Conservation (phyloP, 2,888 invertebrate species). For the Xylota sylvarum region DNA sequence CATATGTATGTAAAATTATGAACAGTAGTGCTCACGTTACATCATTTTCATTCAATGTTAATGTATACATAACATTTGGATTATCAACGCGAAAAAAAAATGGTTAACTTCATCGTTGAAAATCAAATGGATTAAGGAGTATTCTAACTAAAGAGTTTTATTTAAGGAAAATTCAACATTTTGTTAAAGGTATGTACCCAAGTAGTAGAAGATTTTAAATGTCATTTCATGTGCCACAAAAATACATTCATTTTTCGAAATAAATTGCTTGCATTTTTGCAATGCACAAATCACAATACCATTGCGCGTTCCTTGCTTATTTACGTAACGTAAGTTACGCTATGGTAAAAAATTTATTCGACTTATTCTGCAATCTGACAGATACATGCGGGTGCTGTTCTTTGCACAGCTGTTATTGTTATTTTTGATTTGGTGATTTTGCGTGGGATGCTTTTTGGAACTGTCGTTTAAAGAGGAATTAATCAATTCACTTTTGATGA, state of each 20-base stretch:
- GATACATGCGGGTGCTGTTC: slow-evolving; percentile 40
- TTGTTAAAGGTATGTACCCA: slow-evolving; percentile 60
- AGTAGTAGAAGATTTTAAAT: background rate
- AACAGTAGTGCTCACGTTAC: slow-evolving; percentile 67
- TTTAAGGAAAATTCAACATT: slow-evolving; percentile 47
- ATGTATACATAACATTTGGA: slow-evolving; percentile 54
- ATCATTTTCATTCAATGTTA: slow-evolving; percentile 62
- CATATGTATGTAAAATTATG: slow-evolving; percentile 54
- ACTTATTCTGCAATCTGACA: slow-evolving; percentile 43
- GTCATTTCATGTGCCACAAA: background rate
- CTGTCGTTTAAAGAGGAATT: slow-evolving; percentile 63
- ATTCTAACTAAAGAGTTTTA: slow-evolving; percentile 27
- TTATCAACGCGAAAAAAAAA: slow-evolving; percentile 41
- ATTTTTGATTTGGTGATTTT: slow-evolving; percentile 37
- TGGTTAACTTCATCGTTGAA: slow-evolving; percentile 42
- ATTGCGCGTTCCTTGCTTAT: background rate
- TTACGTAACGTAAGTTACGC: background rate
- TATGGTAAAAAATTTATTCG: slow-evolving; percentile 33
- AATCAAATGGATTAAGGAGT: slow-evolving; percentile 64
- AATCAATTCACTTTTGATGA: slow-evolving; percentile 52
- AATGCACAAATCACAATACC: background rate
- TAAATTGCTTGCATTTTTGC: background rate
- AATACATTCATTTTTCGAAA: background rate
- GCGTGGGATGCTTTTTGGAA: slow-evolving; percentile 48
- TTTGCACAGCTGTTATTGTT: slow-evolving; percentile 40